Conservation (phyloP, 2,888 invertebrate genomes). For the Troides helena region DNA sequence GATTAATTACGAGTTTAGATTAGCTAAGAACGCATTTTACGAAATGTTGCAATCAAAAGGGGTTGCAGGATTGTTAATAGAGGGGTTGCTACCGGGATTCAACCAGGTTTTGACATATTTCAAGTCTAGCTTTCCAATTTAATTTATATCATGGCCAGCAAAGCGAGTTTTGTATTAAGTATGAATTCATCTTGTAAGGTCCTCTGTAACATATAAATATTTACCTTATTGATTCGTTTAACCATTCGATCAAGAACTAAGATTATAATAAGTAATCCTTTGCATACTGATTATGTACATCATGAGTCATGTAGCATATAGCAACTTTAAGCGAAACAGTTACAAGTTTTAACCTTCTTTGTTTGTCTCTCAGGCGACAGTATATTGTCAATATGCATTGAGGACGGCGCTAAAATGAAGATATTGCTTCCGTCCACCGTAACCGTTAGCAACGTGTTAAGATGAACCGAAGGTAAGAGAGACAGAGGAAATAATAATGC, state of each 20-base stretch:
- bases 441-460: constrained; percentile 24
- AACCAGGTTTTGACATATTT: too few species aligned
- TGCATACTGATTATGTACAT: constrained; percentile 13
- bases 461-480: background rate
- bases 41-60: too few species aligned
- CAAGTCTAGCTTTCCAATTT: too few species aligned
- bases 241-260: constrained; percentile 6
- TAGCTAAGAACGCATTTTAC: too few species aligned
- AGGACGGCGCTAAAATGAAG: constrained; percentile 33
- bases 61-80: too few species aligned
- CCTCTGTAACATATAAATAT: too few species aligned
- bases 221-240: background rate
- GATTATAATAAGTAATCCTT: background rate
- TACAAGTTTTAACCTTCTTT: constrained; percentile 56
- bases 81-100: too few species aligned
- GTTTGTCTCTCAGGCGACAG: constrained; percentile 32
- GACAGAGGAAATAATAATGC: constrained; percentile 3
- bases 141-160: too few species aligned
- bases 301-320: constrained; percentile 45
- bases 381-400: constrained; percentile 40
- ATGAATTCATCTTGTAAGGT: too few species aligned
- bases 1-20: too few species aligned
- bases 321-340: constrained; percentile 62
- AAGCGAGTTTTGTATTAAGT: too few species aligned
- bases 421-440: constrained; percentile 23